Base-by-base conservation (phyloP, 2,113 vertebrate genomes). In the Ceuthmochares aereus region DNA sequence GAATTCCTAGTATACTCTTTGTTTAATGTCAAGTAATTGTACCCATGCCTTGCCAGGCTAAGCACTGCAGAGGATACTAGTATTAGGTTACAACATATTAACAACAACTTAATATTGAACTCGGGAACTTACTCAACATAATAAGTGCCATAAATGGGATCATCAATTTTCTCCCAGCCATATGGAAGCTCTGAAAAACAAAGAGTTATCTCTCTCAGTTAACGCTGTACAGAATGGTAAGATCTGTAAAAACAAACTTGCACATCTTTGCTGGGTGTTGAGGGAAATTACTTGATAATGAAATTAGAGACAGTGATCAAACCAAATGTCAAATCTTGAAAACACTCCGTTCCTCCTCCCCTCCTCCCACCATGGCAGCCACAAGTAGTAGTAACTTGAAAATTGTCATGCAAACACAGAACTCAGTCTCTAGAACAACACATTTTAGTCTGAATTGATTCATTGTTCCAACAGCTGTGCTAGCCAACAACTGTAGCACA, bases 141-240 rank as follows among this genome's bases (percentile, higher is more conserved):
- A 96, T 99, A 99, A 98, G 99, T 99, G 98, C 99, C 99, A 96
- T 99, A 99, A 98, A 99, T 99, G 96, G 99, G 99, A 98, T 99
- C 99, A 98, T 99, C 99, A 97, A 99, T 99, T 99, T 99, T 99
- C 98, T 99, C 99, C 99, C 99, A 99, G 98, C 99, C 99, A 98
- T 99, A 99, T 59, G 99, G 99, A 99, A 99, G 99, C 97, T 99
- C 99, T 99, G 99, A 93, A 98, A 98, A 98, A 98, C 94, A 98
- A 98, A 98, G 79, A 96, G 80, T 96, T 95, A 97, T 96, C 90
- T 95, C 36, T 94, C 66, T 98, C 89, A 98, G 96, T 98, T 96
- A 96, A 92, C 85, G 84, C 76, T 96, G 66, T 92, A 97, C 42
- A 96, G 59, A 95, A 92, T 30, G 84, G n/a, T 90, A 94, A 89